These are phyloP conservation scores for Odobenus rosmarus DNA, from an alignment of 2,113 vertebrate genomes.

Conservation along the genomic window DNA sequence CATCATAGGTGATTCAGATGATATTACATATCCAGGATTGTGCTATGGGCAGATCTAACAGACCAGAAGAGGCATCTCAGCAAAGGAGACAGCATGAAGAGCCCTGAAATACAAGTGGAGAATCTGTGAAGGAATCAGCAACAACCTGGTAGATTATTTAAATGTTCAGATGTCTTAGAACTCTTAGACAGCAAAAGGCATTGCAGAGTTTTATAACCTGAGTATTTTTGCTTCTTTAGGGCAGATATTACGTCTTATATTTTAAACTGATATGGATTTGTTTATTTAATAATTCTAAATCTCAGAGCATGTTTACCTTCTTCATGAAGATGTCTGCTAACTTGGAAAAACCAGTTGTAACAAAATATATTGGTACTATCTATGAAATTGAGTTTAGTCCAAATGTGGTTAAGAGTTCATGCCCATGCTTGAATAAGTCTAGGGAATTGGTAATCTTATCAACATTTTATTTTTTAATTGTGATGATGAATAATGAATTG, in stretches of 20 bases:
- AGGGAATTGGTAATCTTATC: conserved; percentile 51
- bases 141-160: background rate
- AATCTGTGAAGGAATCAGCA: background rate
- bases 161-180: background rate
- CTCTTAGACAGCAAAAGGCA: background rate
- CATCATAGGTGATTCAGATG: background rate
- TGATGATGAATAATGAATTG: conserved; percentile 67
- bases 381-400: conserved; percentile 48
- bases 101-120: background rate
- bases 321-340: background rate
- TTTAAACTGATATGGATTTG: background rate
- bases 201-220: background rate
- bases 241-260: background rate
- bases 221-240: background rate
- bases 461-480: conserved; percentile 69
- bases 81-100: background rate
- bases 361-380: background rate
- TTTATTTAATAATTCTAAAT: conserved; percentile 19
- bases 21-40: background rate
- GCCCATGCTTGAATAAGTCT: conserved; percentile 25
- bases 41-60: background rate
- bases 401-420: conserved; percentile 44
- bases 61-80: background rate
- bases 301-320: background rate
- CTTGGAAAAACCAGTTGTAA: background rate